Evolutionary conservation across 2,888 invertebrate genomes (phyloP).

Genomic region (Zootermopsis nevadensis): DNA sequence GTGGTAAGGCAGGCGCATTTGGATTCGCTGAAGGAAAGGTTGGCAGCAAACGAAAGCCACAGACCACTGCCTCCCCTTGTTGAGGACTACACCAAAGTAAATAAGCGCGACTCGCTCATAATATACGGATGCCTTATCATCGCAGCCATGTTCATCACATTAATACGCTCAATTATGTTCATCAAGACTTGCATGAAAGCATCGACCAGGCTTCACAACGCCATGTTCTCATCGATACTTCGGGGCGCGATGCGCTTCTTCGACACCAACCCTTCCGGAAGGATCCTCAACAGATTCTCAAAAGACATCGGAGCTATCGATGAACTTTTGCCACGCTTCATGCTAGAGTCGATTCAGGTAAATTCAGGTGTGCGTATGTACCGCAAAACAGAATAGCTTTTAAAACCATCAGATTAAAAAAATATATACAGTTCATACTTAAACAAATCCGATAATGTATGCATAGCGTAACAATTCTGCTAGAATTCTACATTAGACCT

Average conservation of each 20-base stretch:
- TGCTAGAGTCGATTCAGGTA: constrained; percentile 57
- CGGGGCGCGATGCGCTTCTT: constrained; percentile 68
- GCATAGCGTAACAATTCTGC: no score
- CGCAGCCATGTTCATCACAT: constrained; percentile 67
- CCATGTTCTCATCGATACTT: constrained; percentile 78
- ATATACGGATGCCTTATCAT: constrained; percentile 47
- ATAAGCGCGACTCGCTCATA: constrained; percentile 36
- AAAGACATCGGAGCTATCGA: constrained; percentile 66
- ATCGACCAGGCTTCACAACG: constrained; percentile 76
- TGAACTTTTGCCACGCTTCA: constrained; percentile 58
- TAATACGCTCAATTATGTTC: constrained; percentile 73
- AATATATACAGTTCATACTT: no score
- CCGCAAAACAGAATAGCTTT: no score
- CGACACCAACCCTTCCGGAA: constrained; percentile 67
- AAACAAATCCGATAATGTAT: no score
- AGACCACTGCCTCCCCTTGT: not conserved
- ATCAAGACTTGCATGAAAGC: constrained; percentile 73
- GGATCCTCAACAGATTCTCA: constrained; percentile 66
- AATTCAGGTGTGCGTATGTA: no score
- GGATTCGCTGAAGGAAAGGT: not conserved
- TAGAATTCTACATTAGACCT: no score
- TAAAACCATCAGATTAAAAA: no score
- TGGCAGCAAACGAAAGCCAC: not conserved
- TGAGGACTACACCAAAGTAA: constrained; percentile 31
- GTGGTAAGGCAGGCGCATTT: not conserved